phyloP scores from a whole-genome alignment of 1,140 invertebrate genomes.

The Ganaspis sp. region DNA sequence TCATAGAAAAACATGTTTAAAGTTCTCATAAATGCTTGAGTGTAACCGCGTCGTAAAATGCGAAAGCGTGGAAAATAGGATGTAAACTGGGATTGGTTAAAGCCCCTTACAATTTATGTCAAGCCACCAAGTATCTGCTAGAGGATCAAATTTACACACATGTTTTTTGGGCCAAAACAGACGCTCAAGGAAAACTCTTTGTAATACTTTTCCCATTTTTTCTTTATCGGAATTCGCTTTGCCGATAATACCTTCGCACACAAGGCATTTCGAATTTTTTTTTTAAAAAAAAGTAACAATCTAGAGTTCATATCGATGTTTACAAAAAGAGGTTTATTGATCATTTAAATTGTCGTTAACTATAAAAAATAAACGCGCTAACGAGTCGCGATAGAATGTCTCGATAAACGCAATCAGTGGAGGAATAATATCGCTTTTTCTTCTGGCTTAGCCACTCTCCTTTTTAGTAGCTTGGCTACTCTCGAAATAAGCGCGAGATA shows the following conservation, averaged over 20 bases:
- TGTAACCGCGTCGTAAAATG: slow-evolving; percentile 1
- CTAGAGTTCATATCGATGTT: no score
- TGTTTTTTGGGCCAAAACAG: neutral
- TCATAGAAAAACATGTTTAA: slow-evolving; percentile 11
- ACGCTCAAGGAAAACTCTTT: slow-evolving; percentile 4
- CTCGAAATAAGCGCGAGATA: no score
- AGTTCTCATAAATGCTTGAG: neutral
- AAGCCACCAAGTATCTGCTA: slow-evolving; percentile 8
- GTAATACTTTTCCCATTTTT: slow-evolving; percentile 3
- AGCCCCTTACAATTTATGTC: slow-evolving; percentile 4
- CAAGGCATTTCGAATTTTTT: neutral
- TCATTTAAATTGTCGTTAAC: no score
- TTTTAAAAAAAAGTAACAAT: neutral
- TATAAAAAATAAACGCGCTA: no score
- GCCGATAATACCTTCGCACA: slow-evolving; percentile 8
- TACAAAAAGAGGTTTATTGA: no score
- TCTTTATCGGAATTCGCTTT: slow-evolving; percentile 6
- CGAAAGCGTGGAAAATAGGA: slow-evolving; percentile 9
- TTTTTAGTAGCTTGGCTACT: no score
- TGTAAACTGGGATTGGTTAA: slow-evolving; percentile 4
- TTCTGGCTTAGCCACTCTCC: no score
- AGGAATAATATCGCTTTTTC: no score
- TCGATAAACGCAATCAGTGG: no score
- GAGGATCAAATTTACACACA: slow-evolving; percentile 5
- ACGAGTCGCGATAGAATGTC: no score